These are phyloP conservation scores for Adineta ricciae DNA, from an alignment of 2,888 invertebrate genomes.

Conservation along the genomic window DNA sequence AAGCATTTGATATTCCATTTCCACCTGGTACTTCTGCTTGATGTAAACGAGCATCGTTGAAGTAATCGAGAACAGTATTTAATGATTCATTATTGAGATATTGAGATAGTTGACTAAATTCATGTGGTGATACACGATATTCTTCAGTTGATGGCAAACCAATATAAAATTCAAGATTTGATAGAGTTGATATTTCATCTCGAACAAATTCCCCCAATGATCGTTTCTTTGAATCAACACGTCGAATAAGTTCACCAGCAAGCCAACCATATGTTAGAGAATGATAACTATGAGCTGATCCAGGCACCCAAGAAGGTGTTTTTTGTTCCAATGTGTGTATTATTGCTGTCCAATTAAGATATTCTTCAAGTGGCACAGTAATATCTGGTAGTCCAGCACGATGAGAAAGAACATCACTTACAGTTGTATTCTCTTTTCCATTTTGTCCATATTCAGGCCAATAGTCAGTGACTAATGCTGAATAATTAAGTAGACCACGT, in stretches of 20 bases:
- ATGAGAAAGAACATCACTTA: not conserved
- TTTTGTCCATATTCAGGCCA: constrained; percentile 7
- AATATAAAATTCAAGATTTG: too few species aligned
- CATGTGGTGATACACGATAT: not conserved
- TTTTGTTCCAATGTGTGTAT: not conserved
- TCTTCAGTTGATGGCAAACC: not conserved
- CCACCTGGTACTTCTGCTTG: not conserved
- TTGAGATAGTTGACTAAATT: not conserved
- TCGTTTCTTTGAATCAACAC: not conserved
- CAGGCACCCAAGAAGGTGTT: not conserved
- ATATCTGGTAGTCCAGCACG: not conserved
- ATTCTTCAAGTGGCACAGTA: not conserved
- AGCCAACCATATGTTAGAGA: too few species aligned
- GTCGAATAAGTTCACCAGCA: not conserved
- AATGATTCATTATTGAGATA: not conserved
- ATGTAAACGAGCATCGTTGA: not conserved
- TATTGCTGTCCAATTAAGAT: not conserved
- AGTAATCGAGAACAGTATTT: not conserved
- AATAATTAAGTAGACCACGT: not conserved
- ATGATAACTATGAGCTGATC: too few species aligned
- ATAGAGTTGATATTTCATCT: not conserved
- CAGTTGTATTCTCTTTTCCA: not conserved
- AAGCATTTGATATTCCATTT: not conserved
- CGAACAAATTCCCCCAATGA: not conserved
- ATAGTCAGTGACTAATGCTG: not conserved